These are phyloP conservation scores for Neria commutata DNA, from an alignment of 2,888 invertebrate species.

Conservation along the genomic window DNA sequence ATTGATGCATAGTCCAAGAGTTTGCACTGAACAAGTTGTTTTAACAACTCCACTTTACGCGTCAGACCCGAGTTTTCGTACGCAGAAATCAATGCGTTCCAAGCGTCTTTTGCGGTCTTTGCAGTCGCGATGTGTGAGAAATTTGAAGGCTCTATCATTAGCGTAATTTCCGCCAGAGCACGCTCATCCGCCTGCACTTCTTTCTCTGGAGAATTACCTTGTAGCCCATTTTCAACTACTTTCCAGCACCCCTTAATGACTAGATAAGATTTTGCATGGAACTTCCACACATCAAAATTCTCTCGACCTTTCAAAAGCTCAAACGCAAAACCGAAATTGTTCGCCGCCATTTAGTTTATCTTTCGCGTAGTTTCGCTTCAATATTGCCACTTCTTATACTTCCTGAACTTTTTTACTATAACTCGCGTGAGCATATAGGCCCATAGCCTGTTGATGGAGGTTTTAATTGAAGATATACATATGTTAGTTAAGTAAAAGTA, in stretches of 20 bases:
- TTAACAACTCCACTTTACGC: neutral
- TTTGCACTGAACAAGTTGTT: neutral
- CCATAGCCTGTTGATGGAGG: too few relatives aligned
- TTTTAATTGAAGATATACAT: too few relatives aligned
- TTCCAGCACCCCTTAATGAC: neutral
- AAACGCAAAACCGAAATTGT: neutral
- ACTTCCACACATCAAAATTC: neutral
- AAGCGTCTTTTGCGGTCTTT: neutral
- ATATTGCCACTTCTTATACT: too few relatives aligned
- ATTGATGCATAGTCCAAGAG: neutral
- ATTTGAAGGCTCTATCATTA: neutral
- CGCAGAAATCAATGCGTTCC: neutral
- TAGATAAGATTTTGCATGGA: neutral
- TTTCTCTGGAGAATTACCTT: neutral
- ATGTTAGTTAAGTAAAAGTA: too few relatives aligned
- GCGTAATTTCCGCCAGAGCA: neutral
- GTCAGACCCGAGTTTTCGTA: neutral
- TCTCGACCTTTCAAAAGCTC: neutral
- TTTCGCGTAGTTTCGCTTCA: too few relatives aligned
- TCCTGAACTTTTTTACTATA: too few relatives aligned
- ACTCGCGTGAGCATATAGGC: too few relatives aligned
- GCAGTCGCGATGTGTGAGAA: neutral
- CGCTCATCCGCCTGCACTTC: neutral
- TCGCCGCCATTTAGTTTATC: too few relatives aligned
- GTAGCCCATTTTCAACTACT: neutral